A percentile compares a stretch with the other conserved stretches of the same genome.
phyloP scores from a whole-genome alignment of 2,797 vertebrate species.

The Apodemus agrarius region DNA sequence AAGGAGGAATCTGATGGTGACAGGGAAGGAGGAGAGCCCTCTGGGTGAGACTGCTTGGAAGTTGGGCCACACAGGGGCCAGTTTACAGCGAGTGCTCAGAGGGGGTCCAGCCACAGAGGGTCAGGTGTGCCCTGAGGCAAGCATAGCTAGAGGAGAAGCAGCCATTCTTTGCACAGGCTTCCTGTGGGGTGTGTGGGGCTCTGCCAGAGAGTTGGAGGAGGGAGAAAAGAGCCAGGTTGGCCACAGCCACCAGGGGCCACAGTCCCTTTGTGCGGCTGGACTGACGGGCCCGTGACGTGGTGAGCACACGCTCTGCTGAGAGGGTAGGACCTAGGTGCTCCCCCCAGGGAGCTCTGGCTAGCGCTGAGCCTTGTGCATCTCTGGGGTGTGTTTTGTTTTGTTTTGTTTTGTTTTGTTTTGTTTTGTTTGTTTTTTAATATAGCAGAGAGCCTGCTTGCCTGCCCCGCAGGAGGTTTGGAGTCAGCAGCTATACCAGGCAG shows the following conservation, averaged over 20 bases:
- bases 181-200: neutral
- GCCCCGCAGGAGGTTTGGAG: neutral
- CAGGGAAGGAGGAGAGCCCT: neutral
- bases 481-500: neutral
- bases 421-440: neutral
- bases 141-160: fast-evolving
- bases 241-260: neutral
- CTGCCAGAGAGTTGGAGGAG: neutral
- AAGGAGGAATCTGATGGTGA: neutral
- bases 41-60: neutral
- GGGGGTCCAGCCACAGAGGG: neutral
- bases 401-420: neutral
- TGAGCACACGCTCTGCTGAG: too few relatives aligned
- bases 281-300: fast-evolving
- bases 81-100: neutral
- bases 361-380: neutral
- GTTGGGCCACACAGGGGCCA: neutral
- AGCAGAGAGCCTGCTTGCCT: neutral
- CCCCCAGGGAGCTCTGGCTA: neutral
- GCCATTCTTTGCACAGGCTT: neutral
- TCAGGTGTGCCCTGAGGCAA: fast-evolving
- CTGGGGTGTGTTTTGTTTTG: neutral
- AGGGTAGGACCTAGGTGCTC: neutral
- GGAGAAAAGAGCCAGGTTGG: neutral
- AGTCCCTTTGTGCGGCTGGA: neutral